Percentiles rank a stretch among this genome's conserved stretches.
These are phyloP conservation scores for Petrocephalus schoutedeni DNA, from an alignment of 2,797 vertebrate species.

Conservation along the genomic window DNA sequence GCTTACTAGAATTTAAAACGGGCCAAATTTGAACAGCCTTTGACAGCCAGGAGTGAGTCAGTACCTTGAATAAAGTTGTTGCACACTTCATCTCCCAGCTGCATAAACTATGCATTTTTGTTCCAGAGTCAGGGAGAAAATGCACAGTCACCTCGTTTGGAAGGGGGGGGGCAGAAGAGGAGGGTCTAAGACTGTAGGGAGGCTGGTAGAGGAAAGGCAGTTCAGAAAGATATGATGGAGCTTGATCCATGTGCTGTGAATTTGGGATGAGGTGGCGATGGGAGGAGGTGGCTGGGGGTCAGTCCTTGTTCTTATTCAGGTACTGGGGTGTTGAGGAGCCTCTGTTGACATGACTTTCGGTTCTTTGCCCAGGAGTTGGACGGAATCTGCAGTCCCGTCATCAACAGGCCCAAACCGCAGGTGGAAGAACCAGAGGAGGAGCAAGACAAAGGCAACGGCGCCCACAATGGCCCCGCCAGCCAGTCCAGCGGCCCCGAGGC, in stretches of 20 bases:
- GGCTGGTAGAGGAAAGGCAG: too few relatives aligned
- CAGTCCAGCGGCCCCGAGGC: conserved; percentile 42
- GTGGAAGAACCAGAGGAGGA: conserved; percentile 90
- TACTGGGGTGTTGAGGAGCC: not conserved
- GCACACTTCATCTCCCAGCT: too few relatives aligned
- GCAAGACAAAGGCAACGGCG: conserved; percentile 66
- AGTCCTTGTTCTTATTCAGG: too few relatives aligned
- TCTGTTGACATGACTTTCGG: not conserved
- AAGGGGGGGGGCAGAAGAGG: too few relatives aligned
- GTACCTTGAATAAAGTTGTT: not conserved
- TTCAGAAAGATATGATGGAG: too few relatives aligned
- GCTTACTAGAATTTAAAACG: not conserved
- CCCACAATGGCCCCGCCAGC: conserved; percentile 41
- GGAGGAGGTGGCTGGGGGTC: not conserved
- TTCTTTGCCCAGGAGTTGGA: conserved; percentile 70
- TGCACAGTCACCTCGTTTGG: too few relatives aligned
- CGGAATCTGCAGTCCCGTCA: conserved; percentile 69
- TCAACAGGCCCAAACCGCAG: conserved; percentile 89
- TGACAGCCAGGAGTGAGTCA: conserved; percentile 76
- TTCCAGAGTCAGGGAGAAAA: too few relatives aligned
- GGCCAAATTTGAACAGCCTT: not conserved
- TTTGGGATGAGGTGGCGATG: not conserved
- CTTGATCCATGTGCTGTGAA: too few relatives aligned
- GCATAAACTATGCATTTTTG: not conserved
- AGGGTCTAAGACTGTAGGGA: too few relatives aligned